These are phyloP conservation scores for Hydrozoanthus gracilis DNA, from an alignment of 92 coral and sea anemone species.

Conservation along the genomic window DNA sequence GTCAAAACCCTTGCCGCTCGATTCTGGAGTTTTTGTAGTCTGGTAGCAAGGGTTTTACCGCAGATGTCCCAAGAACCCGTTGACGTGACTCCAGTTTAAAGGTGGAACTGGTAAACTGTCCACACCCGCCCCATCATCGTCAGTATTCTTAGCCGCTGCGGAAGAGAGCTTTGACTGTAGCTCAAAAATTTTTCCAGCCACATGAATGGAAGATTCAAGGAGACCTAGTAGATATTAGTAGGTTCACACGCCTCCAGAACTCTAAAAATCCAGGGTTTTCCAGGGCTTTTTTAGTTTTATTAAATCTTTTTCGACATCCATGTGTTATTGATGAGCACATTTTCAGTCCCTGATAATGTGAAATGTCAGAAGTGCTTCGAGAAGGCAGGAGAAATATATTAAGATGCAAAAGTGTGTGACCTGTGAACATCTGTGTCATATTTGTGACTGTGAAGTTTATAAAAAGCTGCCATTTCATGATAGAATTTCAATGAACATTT, in stretches of 20 bases:
- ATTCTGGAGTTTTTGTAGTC: no score
- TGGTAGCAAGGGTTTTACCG: no score
- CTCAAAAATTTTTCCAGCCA: constrained; percentile 90
- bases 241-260: no score
- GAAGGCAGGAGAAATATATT: constrained; percentile 24
- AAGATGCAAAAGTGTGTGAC: constrained; percentile 30
- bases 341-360: constrained; percentile 48
- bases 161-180: constrained; percentile 68
- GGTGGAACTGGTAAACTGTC: constrained; percentile 82
- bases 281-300: no score
- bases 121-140: constrained; percentile 41
- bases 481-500: constrained; percentile 58
- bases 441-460: constrained; percentile 44
- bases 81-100: constrained; percentile 99
- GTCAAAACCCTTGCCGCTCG: no score
- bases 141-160: constrained; percentile 27
- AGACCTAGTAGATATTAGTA: constrained; percentile 68
- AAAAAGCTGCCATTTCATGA: constrained; percentile 56
- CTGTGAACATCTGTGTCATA: constrained; percentile 28
- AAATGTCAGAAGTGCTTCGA: no score
- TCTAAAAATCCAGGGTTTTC: no score
- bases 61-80: constrained; percentile 89
- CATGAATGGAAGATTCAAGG: constrained; percentile 83
- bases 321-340: constrained; percentile 22
- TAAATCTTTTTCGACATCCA: no score